A percentile compares a stretch with the other conserved stretches of the same genome.
phyloP scores from a whole-genome alignment of 2,797 vertebrate species.

The Hypotaenidia philippensis region DNA sequence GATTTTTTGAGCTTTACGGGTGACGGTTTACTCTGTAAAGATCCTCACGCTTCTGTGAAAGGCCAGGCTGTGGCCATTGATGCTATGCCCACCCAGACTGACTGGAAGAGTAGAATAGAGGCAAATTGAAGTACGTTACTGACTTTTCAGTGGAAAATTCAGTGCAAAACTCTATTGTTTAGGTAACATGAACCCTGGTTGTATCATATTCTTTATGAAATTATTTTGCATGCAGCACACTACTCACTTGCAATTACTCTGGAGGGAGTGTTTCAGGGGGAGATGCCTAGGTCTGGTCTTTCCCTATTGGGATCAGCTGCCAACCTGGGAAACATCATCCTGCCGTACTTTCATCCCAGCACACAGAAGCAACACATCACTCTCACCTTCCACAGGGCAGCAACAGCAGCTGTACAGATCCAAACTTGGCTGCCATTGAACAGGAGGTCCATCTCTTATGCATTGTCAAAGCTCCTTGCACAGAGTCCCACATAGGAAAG shows the following conservation, averaged over 20 bases:
- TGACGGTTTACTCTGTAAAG: background rate
- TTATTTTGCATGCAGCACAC: background rate
- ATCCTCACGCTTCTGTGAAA: background rate
- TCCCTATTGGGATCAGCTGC: background rate
- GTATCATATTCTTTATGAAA: background rate
- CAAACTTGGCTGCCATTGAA: background rate
- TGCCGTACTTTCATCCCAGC: background rate
- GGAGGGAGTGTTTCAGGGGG: background rate
- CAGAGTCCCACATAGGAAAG: background rate
- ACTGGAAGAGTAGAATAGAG: background rate
- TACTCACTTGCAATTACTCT: background rate
- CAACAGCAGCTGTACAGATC: background rate
- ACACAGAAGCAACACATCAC: background rate
- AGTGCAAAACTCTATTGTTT: background rate
- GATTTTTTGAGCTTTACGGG: background rate
- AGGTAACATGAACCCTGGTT: background rate
- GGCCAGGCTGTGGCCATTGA: background rate
- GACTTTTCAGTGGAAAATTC: background rate
- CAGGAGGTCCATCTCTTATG: background rate
- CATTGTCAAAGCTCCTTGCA: background rate
- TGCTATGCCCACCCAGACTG: accelerated
- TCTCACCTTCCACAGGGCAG: background rate
- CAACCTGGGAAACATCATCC: background rate
- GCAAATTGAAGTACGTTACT: background rate
- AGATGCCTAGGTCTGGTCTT: background rate